Conservation (phyloP, 2,797 vertebrate species). For the Gadopsis bispinosus region DNA sequence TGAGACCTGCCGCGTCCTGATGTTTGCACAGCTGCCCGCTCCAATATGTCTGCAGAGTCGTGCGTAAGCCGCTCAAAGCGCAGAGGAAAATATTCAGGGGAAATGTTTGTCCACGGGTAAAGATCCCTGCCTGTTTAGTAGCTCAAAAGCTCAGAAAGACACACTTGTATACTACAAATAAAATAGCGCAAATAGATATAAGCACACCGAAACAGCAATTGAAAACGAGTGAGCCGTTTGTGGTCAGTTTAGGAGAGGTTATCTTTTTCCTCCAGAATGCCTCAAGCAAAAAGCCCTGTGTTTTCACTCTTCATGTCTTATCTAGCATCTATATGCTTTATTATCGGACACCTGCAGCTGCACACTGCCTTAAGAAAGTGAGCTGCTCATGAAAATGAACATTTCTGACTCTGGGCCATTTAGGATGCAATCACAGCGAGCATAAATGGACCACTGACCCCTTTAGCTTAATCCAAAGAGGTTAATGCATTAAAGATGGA, state of each 20-base stretch:
- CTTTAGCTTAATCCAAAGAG: slow-evolving; percentile 67
- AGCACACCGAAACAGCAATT: slow-evolving; percentile 4
- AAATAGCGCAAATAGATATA: slow-evolving; percentile 13
- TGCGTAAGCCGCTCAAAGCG: slow-evolving; percentile 43
- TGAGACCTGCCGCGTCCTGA: slow-evolving; percentile 63
- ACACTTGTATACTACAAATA: slow-evolving; percentile 37
- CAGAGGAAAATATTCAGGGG: slow-evolving; percentile 43
- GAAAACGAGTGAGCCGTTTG: slow-evolving; percentile 10
- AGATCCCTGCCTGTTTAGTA: slow-evolving; percentile 38
- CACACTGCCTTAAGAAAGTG: slow-evolving; percentile 18
- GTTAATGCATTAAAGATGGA: slow-evolving; percentile 72
- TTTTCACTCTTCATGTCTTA: slow-evolving; percentile 40
- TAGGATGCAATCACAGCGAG: slow-evolving; percentile 59
- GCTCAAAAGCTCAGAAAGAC: slow-evolving; percentile 34
- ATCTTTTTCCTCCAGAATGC: slow-evolving; percentile 25
- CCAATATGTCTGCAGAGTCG: slow-evolving; percentile 66
- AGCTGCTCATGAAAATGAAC: slow-evolving; percentile 54
- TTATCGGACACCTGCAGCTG: slow-evolving; percentile 63
- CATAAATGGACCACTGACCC: slow-evolving; percentile 64
- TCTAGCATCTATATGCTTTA: slow-evolving; percentile 56
- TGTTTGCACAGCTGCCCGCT: slow-evolving; percentile 74
- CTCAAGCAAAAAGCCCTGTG: slow-evolving; percentile 25
- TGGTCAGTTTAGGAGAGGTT: slow-evolving; percentile 25
- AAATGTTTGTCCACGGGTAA: slow-evolving; percentile 44
- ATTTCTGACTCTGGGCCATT: slow-evolving; percentile 56